These are phyloP conservation scores for Heliconius nattereri DNA, from an alignment of 1,140 invertebrate genomes.

Conservation along the genomic window DNA sequence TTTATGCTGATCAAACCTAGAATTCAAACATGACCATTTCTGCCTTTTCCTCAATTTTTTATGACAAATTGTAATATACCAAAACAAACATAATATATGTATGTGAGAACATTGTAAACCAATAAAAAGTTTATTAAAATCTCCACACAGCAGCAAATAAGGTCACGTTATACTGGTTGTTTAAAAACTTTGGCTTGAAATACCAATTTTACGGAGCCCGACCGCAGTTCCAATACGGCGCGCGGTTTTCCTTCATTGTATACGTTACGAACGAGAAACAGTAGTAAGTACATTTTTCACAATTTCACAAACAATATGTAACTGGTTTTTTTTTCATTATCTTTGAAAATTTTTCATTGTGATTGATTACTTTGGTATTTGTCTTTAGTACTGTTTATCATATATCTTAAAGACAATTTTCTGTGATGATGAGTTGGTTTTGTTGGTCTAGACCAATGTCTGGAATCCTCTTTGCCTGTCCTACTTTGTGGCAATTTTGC, in stretches of 20 bases:
- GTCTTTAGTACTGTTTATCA: too few species aligned
- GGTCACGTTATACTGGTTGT: constrained; percentile 29
- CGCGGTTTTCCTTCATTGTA: constrained; percentile 30
- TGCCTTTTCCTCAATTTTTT: background rate
- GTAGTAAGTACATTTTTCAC: background rate
- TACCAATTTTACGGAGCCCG: constrained; percentile 20
- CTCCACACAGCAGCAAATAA: constrained; percentile 25
- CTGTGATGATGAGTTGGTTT: too few species aligned
- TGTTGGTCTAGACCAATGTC: too few species aligned
- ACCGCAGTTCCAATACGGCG: constrained; percentile 29
- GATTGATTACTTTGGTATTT: background rate
- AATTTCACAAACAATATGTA: background rate
- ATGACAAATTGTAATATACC: background rate
- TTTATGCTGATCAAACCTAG: too few species aligned
- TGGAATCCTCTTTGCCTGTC: too few species aligned
- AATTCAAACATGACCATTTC: background rate
- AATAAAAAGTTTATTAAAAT: constrained; percentile 30
- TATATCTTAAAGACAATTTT: too few species aligned
- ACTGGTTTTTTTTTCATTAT: constrained; percentile 15
- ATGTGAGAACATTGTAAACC: background rate
- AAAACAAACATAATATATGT: background rate
- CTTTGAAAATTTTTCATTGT: background rate
- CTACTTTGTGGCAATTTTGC: too few species aligned
- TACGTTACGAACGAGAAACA: constrained; percentile 7
- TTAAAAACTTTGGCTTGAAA: constrained; percentile 25